Conservation (phyloP, 2,113 vertebrate species). For the Montifringilla adamsi region DNA sequence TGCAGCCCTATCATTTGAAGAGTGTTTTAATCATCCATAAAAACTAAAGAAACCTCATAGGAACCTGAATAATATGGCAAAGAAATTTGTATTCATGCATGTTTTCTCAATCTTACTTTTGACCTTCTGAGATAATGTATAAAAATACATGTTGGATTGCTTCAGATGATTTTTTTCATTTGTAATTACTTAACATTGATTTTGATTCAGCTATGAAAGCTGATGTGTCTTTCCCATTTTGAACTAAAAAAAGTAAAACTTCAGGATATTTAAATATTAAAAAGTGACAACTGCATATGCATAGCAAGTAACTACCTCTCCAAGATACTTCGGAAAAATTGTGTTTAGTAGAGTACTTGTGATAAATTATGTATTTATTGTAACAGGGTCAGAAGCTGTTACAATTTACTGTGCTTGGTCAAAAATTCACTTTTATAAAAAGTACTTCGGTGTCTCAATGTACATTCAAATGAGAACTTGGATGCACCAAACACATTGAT, state of each 20-base stretch:
- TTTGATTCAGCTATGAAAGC: constrained; percentile 36
- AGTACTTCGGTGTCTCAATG: constrained; percentile 2
- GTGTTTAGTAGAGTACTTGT: constrained; percentile 63
- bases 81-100: constrained; percentile 52
- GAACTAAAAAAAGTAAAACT: constrained; percentile 46
- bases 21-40: constrained; percentile 54
- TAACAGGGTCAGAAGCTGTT: constrained; percentile 61
- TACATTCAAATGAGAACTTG: constrained; percentile 50
- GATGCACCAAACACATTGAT: neutral
- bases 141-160: neutral
- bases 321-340: constrained; percentile 60
- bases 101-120: constrained; percentile 20
- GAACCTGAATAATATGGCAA: constrained; percentile 52
- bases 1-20: neutral
- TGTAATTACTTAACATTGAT: constrained; percentile 41
- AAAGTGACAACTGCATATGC: constrained; percentile 52
- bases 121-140: constrained; percentile 16
- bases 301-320: constrained; percentile 56
- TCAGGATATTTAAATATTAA: constrained; percentile 65
- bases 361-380: constrained; percentile 72
- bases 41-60: constrained; percentile 62
- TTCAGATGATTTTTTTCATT: constrained; percentile 13
- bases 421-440: constrained; percentile 56
- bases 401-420: constrained; percentile 62
- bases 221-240: constrained; percentile 12